Evolutionary conservation across 2,888 invertebrate species (phyloP), one percentile per base, ranked within the genome.

Genomic region (Orchestes rusci): DNA sequence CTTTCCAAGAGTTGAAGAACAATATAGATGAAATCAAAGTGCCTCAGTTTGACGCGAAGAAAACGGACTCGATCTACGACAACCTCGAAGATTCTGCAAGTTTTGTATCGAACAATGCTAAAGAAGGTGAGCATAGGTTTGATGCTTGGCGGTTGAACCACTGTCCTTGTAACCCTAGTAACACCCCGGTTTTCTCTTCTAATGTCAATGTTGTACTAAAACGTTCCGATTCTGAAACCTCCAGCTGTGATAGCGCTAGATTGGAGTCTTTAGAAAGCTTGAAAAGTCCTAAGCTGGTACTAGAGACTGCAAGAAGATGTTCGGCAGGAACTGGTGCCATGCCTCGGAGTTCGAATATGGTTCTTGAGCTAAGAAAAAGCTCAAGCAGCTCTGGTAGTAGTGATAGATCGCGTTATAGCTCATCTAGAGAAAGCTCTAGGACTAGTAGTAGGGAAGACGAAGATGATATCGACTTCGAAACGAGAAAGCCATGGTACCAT

Each of bases 401-500:
- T 17, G 19, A 44, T 33, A 23, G 15, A 8, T 34, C 40, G 3
- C 4, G 27, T 23, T 18, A 39, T 34, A 27, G 42, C 23, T 34
- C 47, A n/a, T 43, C 43, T 17, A 30, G 10, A 29, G 30, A 13
- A 10, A 27, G 30, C 5, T 27, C 33, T 13, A 23, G 12, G n/a
- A 35, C 39, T 31, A 17, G 4, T 3, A 39, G 44, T 34, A 32
- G 3, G 18, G 3, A 17, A 18, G 13, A 29, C 8, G 27, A 19
- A 18, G 34, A 45, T 19, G 12, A 28, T 33, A 10, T 7, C 7
- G 7, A 7, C 7, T 7, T 7, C 5, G 19, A 23, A 12, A 29
- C 19, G 15, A 27, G 30, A 16, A 43, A 51, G 12, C 17, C 32
- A 16, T 79, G 77, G 77, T 76, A 75, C 71, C 73, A 73, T 50